Base-by-base conservation (phyloP, 2,888 invertebrate species). In the Caenorhabditis sp. region DNA sequence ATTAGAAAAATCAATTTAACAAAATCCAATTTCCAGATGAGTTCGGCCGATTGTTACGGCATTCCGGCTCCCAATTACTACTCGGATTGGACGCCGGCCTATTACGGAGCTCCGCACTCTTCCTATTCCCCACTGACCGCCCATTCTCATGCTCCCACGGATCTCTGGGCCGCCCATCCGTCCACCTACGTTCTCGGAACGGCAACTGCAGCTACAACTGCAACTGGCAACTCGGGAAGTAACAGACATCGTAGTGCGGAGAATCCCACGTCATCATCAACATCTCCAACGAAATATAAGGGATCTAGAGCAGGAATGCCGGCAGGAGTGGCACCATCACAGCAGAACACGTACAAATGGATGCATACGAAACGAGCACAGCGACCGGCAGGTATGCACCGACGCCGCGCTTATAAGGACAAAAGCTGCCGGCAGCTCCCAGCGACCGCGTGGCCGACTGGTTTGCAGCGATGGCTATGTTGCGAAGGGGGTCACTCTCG, bases 301-400 rank as follows among this genome's bases (percentile, higher is more conserved):
- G 9, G 9, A 32, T 32, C 32, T 32, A 9, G 32, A 32, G 32
- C 32, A 4, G 40, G 71, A 68, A n/a, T 70, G 32, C 55, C 82
- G 37, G 53, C 32, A 18, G 78, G 64, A n/a, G 78, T 62, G n/a
- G 28, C 51, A 0, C 51, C 76, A 0, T 69, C 85, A 24, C 60
- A 76, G 13, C 78, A 80, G 11, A 81, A 72, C 37, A 78, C 87
- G n/a, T 90, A 89, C 83, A 90, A 90, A 78, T 90, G 90, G 90
- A 90, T 90, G 90, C 89, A 90, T 53, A 89, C 89, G n/a, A 90
- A 90, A 65, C 56, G 90, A 62, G 78, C 87, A 20, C 84, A 84
- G 22, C 87, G 88, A 72, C 84, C 87, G 20, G 78, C 85, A 28
- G 87, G 89, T 90, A n/a, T n/a, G n/a, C n/a, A n/a, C n/a, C n/a